Percentiles rank a stretch among this genome's conserved stretches.
Evolutionary conservation across 2,888 invertebrate species (phyloP).

Genomic region (Calliscelio sp.): DNA sequence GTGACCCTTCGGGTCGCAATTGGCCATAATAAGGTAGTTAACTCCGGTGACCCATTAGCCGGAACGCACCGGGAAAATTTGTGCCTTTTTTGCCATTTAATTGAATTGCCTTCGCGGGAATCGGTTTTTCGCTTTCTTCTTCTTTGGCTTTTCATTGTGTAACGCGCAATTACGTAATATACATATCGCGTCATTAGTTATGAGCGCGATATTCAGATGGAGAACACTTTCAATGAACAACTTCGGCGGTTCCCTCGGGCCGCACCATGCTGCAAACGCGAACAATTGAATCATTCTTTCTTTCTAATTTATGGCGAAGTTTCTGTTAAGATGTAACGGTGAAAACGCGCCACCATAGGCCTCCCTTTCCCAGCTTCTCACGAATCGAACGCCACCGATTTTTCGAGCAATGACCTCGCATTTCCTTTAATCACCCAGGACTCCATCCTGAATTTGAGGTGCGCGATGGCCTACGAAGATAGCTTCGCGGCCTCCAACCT

Average conservation of each 20-base stretch:
- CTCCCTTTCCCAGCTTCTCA: constrained; percentile 28
- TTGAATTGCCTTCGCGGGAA: constrained; percentile 24
- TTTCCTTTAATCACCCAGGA: constrained; percentile 74
- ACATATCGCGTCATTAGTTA: constrained; percentile 42
- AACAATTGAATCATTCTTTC: constrained; percentile 55
- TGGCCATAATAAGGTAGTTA: constrained; percentile 53
- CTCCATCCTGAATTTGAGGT: constrained; percentile 50
- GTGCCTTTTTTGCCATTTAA: constrained; percentile 22
- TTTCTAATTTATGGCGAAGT: constrained; percentile 16
- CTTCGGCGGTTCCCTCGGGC: constrained; percentile 24
- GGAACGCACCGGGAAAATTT: constrained; percentile 28
- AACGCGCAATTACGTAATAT: constrained; percentile 19
- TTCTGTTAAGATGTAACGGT: constrained; percentile 28
- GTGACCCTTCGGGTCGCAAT: constrained; percentile 23
- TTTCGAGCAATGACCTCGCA: constrained; percentile 75
- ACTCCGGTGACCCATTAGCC: constrained; percentile 49
- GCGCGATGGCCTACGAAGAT: constrained; percentile 77
- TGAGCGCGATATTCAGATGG: constrained; percentile 26
- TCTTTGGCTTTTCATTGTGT: background rate
- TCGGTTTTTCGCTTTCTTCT: constrained; percentile 6
- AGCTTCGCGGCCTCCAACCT: background rate
- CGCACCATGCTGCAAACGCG: background rate
- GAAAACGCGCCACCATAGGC: constrained; percentile 10
- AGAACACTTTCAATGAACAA: constrained; percentile 33
- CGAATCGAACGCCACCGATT: constrained; percentile 25